Evolutionary conservation across 2,888 invertebrate genomes (phyloP), one percentile per base, ranked within the genome.

Genomic region (Sympetrum striolatum): DNA sequence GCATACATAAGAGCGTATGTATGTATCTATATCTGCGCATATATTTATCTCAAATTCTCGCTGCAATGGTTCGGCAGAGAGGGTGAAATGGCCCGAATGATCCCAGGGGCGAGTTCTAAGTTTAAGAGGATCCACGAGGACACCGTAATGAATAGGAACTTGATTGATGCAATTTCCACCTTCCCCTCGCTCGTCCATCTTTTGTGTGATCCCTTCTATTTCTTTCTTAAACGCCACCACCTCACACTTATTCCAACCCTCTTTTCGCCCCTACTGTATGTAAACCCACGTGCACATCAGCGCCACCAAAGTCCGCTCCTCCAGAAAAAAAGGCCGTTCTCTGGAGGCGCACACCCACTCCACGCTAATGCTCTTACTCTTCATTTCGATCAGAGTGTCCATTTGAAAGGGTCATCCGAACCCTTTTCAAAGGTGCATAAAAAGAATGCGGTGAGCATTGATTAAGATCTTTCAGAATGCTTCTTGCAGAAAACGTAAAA

Each of bases 141-240:
- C 22, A 86, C 60, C 60, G 86, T 86, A 86, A 86, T 86, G 86
- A 86, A 86, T 86, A 86, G 86, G 86, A 86, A 86, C 86, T 86
- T 86, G 86, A 86, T 86, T 86, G 86, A 86, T 86, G 86, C 86
- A 86, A 86, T 86, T 86, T 86, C 35, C 39, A 35, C 60, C 60
- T 60, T 37, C 86, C 86, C 73, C 73, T 37, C 86, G 31, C 44
- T 25, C 60, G 22, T n/a, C 48, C 81, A 18, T 60, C 60, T 64
- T 86, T 58, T 86, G 86, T 86, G 86, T 31, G 82, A 53, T 58
- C 58, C 82, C 82, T 25, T 31, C 82, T 48, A 44, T 81, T 81
- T 25, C 81, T 82, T 25, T 53, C 81, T 53, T 48, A 31, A 81
- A 58, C 31, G 58, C 82, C 82, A 82, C 35, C 82, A 82, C 35